These are phyloP conservation scores for Squalus acanthias DNA, from an alignment of 2,797 vertebrate species.

Conservation along the genomic window DNA sequence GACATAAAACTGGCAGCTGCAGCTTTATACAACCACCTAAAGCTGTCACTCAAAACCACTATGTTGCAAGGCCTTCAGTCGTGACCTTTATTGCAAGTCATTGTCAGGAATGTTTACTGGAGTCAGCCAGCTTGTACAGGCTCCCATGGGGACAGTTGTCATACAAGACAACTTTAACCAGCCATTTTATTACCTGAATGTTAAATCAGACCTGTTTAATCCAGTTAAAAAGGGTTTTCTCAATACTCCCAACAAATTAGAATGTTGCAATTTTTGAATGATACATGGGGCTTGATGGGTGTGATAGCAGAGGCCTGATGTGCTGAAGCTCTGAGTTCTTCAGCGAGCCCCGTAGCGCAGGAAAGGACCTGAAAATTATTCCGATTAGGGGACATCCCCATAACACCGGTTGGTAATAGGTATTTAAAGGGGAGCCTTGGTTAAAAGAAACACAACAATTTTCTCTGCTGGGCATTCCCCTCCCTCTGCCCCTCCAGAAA, in stretches of 20 bases:
- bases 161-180: constrained; percentile 13
- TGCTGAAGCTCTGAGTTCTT: background rate
- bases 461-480: too few relatives aligned
- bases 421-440: too few relatives aligned
- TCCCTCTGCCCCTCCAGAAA: too few relatives aligned
- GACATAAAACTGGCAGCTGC: background rate
- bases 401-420: background rate
- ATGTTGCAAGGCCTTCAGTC: background rate
- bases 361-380: background rate
- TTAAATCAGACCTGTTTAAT: background rate
- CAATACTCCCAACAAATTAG: background rate
- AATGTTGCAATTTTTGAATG: background rate
- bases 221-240: background rate
- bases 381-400: background rate
- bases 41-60: too few relatives aligned
- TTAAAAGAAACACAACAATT: too few relatives aligned
- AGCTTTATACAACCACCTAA: too few relatives aligned
- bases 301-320: too few relatives aligned
- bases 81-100: background rate
- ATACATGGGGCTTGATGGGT: background rate
- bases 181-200: background rate
- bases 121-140: background rate
- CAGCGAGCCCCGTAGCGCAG: background rate
- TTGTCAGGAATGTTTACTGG: constrained; percentile 3
- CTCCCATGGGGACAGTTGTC: background rate